Percentiles rank a stretch among this genome's conserved stretches.
Conservation (phyloP, 2,888 invertebrate species). For the Cantharis lateralis region DNA sequence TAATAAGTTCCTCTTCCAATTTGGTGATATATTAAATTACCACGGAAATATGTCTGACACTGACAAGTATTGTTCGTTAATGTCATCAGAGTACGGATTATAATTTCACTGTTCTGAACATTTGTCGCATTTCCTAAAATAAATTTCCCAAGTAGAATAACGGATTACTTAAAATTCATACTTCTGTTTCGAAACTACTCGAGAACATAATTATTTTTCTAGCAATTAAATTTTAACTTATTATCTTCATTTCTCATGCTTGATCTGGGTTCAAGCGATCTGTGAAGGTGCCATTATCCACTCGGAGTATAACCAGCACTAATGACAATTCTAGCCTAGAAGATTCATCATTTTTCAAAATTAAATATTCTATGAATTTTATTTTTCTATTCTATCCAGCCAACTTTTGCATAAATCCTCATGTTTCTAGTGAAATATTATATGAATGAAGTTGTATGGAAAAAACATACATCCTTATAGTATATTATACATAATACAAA, state of each 20-base stretch:
- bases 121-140: constrained; percentile 40
- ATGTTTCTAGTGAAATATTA: neutral
- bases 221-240: neutral
- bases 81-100: constrained; percentile 45
- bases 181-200: neutral
- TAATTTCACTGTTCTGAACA: constrained; percentile 47
- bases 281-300: neutral
- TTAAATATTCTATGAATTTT: neutral
- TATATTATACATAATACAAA: neutral
- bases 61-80: constrained; percentile 50
- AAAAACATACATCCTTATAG: neutral
- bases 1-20: constrained; percentile 39
- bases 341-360: neutral
- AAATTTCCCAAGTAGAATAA: constrained; percentile 31
- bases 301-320: neutral
- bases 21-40: constrained; percentile 47
- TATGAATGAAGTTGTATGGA: neutral
- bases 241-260: neutral
- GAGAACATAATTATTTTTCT: neutral
- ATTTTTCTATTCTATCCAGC: neutral
- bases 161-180: neutral
- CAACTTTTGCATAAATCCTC: neutral
- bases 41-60: constrained; percentile 47
- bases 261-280: neutral
- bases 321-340: neutral